Percentiles rank a stretch among this genome's conserved stretches.
phyloP scores from a whole-genome alignment of 2,888 invertebrate species.

The Mythimna vitellina region DNA sequence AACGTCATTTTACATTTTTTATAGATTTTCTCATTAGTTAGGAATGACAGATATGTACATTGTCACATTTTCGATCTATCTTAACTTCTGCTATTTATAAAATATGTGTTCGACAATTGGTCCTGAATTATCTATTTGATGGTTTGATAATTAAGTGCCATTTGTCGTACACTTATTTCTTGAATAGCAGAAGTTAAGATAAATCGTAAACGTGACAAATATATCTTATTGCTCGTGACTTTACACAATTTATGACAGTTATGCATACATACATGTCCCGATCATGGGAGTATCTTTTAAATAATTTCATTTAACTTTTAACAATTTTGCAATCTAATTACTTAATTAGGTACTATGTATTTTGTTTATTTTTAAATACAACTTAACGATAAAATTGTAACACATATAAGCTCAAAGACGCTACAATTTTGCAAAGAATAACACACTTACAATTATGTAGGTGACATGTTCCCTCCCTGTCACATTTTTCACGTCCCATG shows the following conservation, averaged over 20 bases:
- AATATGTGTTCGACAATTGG: too few species aligned
- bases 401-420: neutral
- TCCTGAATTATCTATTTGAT: too few species aligned
- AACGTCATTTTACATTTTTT: slow-evolving; percentile 8
- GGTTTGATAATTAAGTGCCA: too few species aligned
- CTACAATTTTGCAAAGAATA: neutral
- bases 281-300: slow-evolving; percentile 8
- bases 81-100: too few species aligned
- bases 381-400: neutral
- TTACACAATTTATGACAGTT: slow-evolving; percentile 6
- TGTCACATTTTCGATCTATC: too few species aligned
- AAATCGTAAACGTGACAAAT: too few species aligned
- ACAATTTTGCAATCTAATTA: neutral
- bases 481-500: neutral
- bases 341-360: too few species aligned
- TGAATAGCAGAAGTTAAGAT: too few species aligned
- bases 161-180: too few species aligned
- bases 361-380: neutral
- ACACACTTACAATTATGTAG: neutral
- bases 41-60: too few species aligned
- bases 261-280: neutral
- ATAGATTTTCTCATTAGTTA: too few species aligned
- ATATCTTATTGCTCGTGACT: too few species aligned
- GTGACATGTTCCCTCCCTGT: neutral
- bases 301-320: slow-evolving; percentile 4